Evolutionary conservation across 2,888 invertebrate species (phyloP).

Genomic region (Elaeidobius kamerunicus): DNA sequence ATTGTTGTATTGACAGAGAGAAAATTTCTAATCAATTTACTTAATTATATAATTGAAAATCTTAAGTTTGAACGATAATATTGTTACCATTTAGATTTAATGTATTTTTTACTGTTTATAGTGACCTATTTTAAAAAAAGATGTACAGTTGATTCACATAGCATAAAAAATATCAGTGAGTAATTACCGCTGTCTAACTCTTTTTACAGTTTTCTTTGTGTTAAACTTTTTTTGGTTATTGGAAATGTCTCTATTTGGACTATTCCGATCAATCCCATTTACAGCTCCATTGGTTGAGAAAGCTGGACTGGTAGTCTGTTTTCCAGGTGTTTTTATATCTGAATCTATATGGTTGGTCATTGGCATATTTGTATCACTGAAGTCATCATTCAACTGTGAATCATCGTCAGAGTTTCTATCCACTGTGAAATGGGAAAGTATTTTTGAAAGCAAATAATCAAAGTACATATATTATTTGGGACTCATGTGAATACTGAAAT

Average conservation of each 20-base stretch:
- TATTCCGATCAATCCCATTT: conserved; percentile 47
- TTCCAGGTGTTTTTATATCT: conserved; percentile 47
- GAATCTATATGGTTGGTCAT: conserved; percentile 48
- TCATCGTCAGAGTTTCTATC: conserved; percentile 86
- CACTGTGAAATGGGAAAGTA: conserved; percentile 52
- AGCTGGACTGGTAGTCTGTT: conserved; percentile 44
- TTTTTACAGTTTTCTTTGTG: conserved; percentile 75
- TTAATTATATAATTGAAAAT: too few species aligned
- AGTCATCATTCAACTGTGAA: conserved; percentile 77
- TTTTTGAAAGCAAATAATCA: not conserved
- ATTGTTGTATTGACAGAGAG: too few species aligned
- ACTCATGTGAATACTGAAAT: too few species aligned
- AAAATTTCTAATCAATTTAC: too few species aligned
- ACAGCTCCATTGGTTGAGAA: conserved; percentile 44
- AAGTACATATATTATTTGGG: not conserved
- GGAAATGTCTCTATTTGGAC: conserved; percentile 60
- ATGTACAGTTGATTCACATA: not conserved
- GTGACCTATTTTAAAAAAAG: too few species aligned
- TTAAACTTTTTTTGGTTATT: conserved; percentile 61
- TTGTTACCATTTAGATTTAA: too few species aligned
- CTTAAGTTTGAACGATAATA: too few species aligned
- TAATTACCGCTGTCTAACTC: conserved; percentile 74
- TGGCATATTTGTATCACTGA: conserved; percentile 60
- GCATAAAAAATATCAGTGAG: not conserved
- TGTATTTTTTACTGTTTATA: too few species aligned